These are phyloP conservation scores for Uloborus diversus DNA, from an alignment of 1,140 invertebrate genomes.

Conservation along the genomic window DNA sequence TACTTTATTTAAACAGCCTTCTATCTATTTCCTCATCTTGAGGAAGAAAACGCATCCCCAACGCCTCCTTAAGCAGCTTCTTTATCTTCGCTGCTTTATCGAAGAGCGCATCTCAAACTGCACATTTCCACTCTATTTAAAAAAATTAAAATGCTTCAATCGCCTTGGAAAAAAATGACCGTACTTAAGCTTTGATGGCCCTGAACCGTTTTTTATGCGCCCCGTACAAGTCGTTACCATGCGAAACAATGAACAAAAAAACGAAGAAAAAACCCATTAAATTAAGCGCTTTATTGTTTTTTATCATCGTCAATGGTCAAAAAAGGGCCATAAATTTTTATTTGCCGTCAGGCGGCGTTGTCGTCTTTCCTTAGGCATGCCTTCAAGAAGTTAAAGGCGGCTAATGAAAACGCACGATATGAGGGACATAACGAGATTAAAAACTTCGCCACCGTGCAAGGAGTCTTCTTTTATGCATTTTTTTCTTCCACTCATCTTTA, in stretches of 20 bases:
- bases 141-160: constrained; percentile 51
- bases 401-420: constrained; percentile 55
- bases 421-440: constrained; percentile 42
- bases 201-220: background rate
- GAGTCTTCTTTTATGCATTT: constrained; percentile 3
- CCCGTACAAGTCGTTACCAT: background rate
- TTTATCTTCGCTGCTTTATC: constrained; percentile 36
- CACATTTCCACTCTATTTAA: constrained; percentile 54
- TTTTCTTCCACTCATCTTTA: background rate
- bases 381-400: constrained; percentile 15
- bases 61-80: background rate
- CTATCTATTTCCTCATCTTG: too few relatives aligned
- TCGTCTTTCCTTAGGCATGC: constrained; percentile 24
- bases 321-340: constrained; percentile 55
- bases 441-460: constrained; percentile 42
- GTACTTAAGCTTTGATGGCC: constrained; percentile 41
- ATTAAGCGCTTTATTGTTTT: constrained; percentile 52
- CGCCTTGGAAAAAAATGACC: constrained; percentile 32
- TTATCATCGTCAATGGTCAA: constrained; percentile 55
- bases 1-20: too few relatives aligned
- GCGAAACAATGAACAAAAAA: constrained; percentile 28
- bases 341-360: constrained; percentile 50
- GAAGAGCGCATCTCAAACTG: constrained; percentile 39
- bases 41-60: too few relatives aligned
- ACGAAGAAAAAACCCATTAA: constrained; percentile 32